A percentile compares a stretch with the other conserved stretches of the same genome.
phyloP scores from a whole-genome alignment of 2,797 vertebrate genomes.

The Acanthis flammea region DNA sequence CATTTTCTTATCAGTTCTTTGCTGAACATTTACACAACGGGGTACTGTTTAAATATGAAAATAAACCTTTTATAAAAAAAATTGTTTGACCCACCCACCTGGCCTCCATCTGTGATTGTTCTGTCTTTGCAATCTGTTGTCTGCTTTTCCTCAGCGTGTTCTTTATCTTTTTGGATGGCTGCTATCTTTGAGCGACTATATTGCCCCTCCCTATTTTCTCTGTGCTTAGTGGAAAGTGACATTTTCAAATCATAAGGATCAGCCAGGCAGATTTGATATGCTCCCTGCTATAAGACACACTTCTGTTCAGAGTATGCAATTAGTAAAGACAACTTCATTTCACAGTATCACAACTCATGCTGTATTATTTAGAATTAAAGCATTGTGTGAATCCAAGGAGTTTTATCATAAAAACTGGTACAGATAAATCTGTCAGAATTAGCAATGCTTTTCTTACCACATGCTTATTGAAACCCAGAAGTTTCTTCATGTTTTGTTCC shows the following conservation, averaged over 20 bases:
- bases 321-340: constrained; percentile 75
- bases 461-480: not conserved
- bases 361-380: constrained; percentile 39
- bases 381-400: constrained; percentile 18
- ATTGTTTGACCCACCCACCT: constrained; percentile 77
- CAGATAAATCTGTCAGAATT: constrained; percentile 37
- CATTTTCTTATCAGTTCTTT: constrained; percentile 64
- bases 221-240: constrained; percentile 69
- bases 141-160: constrained; percentile 73
- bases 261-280: constrained; percentile 77
- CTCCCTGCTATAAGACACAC: constrained; percentile 70
- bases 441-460: not conserved
- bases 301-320: constrained; percentile 59
- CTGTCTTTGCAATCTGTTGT: constrained; percentile 76
- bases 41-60: constrained; percentile 76
- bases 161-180: constrained; percentile 82
- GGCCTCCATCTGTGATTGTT: constrained; percentile 79
- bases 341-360: constrained; percentile 40
- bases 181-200: constrained; percentile 74
- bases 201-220: constrained; percentile 38
- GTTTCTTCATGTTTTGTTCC: not conserved
- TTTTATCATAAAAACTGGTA: constrained; percentile 28
- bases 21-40: constrained; percentile 66
- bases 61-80: constrained; percentile 73
- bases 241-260: constrained; percentile 77